A percentile compares a stretch with the other conserved stretches of the same genome.
Evolutionary conservation across 1,140 invertebrate genomes (phyloP).

Genomic region (Trachelipus rathkii): DNA sequence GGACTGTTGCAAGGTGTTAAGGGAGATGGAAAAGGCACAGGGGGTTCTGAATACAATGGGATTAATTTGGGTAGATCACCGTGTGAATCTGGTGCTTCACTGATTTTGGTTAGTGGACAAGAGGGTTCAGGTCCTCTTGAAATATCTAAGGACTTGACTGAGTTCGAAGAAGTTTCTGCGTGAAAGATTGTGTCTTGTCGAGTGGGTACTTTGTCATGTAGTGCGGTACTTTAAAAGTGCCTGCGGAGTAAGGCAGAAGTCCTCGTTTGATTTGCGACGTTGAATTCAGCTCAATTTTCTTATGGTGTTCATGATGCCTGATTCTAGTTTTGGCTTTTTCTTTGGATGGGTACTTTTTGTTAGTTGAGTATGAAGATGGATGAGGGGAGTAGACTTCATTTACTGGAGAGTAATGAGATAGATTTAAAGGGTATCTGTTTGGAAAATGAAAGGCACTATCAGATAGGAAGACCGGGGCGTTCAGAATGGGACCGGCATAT

Average conservation of each 20-base stretch:
- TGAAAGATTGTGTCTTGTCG: no score
- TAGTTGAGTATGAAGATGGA: not conserved
- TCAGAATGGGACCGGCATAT: not conserved
- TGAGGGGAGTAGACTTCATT: not conserved
- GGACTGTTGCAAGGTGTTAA: not conserved
- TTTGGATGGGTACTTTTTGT: conserved; percentile 4
- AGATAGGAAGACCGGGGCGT: not conserved
- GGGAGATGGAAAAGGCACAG: not conserved
- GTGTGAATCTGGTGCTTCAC: not conserved
- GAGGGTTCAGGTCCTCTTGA: not conserved
- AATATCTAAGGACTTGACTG: not conserved
- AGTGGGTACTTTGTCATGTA: no score
- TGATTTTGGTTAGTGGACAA: not conserved
- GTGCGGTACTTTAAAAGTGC: no score
- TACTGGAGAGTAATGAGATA: not conserved
- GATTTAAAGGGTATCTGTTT: no score
- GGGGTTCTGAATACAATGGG: not conserved
- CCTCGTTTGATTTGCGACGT: no score
- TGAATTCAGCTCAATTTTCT: not conserved
- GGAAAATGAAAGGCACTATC: not conserved
- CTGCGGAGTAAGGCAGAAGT: no score
- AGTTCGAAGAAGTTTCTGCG: not conserved
- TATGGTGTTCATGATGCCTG: conserved; percentile 1
- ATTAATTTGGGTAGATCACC: not conserved
- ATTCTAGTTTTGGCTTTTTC: not conserved